Evolutionary conservation across 2,888 invertebrate species (phyloP).

Genomic region (Liopterus haemorrhoidalis): DNA sequence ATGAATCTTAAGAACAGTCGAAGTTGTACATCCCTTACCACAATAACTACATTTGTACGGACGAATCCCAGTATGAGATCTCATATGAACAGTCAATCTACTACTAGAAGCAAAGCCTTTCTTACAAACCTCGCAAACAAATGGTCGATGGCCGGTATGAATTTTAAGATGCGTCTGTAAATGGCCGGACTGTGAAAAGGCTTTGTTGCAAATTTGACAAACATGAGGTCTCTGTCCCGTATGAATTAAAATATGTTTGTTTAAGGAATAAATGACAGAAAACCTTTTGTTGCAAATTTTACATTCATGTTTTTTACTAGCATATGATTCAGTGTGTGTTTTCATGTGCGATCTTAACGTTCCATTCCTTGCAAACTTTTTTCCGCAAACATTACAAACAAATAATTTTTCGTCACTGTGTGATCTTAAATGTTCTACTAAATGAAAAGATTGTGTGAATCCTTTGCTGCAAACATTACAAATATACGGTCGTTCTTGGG

Average conservation of each 20-base stretch:
- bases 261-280: conserved; percentile 30
- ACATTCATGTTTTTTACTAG: conserved; percentile 29
- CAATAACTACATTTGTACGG: conserved; percentile 32
- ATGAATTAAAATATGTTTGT: conserved; percentile 33
- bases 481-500: conserved; percentile 36
- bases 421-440: conserved; percentile 31
- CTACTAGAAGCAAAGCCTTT: conserved; percentile 33
- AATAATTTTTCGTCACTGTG: conserved; percentile 30
- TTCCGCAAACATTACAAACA: conserved; percentile 30
- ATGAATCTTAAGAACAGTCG: conserved; percentile 33
- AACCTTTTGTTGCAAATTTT: conserved; percentile 32
- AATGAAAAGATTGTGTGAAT: conserved; percentile 33
- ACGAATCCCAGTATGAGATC: conserved; percentile 34
- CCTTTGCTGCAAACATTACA: conserved; percentile 34
- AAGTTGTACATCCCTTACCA: conserved; percentile 33
- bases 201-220: conserved; percentile 31
- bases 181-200: conserved; percentile 30
- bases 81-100: conserved; percentile 33
- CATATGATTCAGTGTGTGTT: conserved; percentile 30
- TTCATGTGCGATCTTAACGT: conserved; percentile 31
- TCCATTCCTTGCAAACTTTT: conserved; percentile 31
- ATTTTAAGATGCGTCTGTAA: conserved; percentile 29
- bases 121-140: conserved; percentile 33
- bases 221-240: conserved; percentile 32
- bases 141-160: conserved; percentile 31